Conservation (phyloP, 1,140 invertebrate genomes). For the Pomacea maculata region DNA sequence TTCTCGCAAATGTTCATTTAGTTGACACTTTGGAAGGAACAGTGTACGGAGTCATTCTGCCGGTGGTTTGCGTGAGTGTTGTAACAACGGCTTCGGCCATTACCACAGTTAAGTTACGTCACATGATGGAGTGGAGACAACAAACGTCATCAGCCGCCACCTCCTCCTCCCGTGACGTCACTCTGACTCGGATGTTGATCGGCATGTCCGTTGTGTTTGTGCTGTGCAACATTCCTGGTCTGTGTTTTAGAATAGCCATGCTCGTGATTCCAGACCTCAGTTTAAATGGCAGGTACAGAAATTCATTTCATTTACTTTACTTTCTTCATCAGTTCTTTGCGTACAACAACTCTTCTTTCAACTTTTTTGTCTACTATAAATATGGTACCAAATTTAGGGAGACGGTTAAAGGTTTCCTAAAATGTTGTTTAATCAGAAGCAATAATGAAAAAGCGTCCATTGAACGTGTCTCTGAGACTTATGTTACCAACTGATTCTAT, state of each 20-base stretch:
- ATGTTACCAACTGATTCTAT: too few species aligned
- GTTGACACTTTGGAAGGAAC: background rate
- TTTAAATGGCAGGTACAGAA: background rate
- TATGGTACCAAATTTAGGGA: slow-evolving; percentile 1
- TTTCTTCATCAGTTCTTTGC: background rate
- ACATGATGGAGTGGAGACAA: background rate
- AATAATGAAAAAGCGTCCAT: too few species aligned
- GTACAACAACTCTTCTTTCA: background rate
- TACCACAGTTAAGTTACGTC: background rate
- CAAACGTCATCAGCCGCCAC: background rate
- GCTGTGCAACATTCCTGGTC: background rate
- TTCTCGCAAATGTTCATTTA: background rate
- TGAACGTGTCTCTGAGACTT: too few species aligned
- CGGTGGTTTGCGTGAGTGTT: background rate
- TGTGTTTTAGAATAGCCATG: background rate
- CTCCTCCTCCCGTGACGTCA: background rate
- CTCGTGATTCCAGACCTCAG: background rate
- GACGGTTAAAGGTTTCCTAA: background rate
- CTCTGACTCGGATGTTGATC: background rate
- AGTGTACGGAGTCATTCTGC: background rate
- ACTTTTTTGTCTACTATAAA: background rate
- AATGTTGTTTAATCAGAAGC: too few species aligned
- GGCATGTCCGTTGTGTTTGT: background rate
- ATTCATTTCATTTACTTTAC: background rate
- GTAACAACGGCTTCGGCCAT: background rate